phyloP scores from a whole-genome alignment of 2,888 invertebrate genomes.

The Tyria jacobaeae region DNA sequence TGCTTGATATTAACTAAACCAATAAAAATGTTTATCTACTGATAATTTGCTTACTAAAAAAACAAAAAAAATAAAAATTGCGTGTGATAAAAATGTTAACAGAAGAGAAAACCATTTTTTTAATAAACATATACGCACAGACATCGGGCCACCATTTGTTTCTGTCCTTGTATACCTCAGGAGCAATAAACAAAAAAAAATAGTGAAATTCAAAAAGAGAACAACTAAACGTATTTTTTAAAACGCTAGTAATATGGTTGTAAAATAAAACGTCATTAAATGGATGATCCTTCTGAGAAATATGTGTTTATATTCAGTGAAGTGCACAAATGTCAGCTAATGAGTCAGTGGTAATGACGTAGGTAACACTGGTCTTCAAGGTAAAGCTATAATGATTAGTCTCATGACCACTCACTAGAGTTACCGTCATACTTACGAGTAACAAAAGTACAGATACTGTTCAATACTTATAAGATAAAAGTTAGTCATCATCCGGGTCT shows the following conservation, averaged over 20 bases:
- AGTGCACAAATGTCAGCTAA: slow-evolving; percentile 62
- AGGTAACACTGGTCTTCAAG: slow-evolving; percentile 64
- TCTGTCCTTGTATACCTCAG: no score
- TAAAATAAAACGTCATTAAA: slow-evolving; percentile 55
- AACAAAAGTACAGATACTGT: slow-evolving; percentile 43
- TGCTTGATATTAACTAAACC: neutral
- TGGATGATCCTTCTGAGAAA: slow-evolving; percentile 68
- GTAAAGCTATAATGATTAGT: slow-evolving; percentile 65
- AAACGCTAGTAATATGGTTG: slow-evolving; percentile 20
- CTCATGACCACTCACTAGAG: slow-evolving; percentile 51
- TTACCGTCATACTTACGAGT: slow-evolving; percentile 51
- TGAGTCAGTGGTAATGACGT: slow-evolving; percentile 77
- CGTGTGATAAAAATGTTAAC: neutral
- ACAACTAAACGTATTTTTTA: slow-evolving; percentile 13
- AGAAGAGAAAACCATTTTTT: neutral
- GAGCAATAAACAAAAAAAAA: neutral
- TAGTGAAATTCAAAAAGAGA: slow-evolving; percentile 14
- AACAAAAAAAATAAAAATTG: neutral
- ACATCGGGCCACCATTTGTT: no score
- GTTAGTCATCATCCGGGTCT: slow-evolving; percentile 40
- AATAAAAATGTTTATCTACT: neutral
- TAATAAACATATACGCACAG: no score
- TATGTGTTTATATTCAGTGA: slow-evolving; percentile 63
- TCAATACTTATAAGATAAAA: slow-evolving; percentile 51
- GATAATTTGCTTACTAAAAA: neutral